These are phyloP conservation scores for Hyperoplus immaculatus DNA, from an alignment of 2,797 vertebrate genomes.

Conservation along the genomic window DNA sequence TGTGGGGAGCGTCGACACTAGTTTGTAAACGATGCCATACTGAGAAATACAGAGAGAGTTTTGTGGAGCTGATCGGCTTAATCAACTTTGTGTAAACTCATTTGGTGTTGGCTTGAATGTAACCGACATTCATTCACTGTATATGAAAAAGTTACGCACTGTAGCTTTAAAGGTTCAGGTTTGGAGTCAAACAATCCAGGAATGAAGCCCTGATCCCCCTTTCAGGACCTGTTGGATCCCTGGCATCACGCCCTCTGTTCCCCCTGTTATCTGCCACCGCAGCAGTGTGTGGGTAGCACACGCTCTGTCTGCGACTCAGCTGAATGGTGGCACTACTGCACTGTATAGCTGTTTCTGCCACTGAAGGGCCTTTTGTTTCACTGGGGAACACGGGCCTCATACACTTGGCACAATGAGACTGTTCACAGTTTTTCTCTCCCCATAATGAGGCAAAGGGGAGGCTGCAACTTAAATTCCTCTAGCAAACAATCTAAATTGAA, in stretches of 20 bases:
- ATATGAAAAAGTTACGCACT: too few relatives aligned
- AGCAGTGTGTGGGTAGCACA: slow-evolving; percentile 56
- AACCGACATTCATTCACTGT: too few relatives aligned
- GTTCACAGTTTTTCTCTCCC: slow-evolving; percentile 62
- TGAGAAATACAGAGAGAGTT: too few relatives aligned
- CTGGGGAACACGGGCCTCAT: slow-evolving; percentile 70
- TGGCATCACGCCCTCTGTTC: slow-evolving; percentile 13
- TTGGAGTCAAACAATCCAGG: slow-evolving; percentile 16
- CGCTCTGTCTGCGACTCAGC: slow-evolving; percentile 52
- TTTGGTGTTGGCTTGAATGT: too few relatives aligned
- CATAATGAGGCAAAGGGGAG: slow-evolving; percentile 34
- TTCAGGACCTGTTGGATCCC: slow-evolving; percentile 44
- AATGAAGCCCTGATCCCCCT: slow-evolving; percentile 1
- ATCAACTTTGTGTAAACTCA: too few relatives aligned
- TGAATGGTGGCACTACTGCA: slow-evolving; percentile 71
- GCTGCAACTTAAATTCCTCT: background rate
- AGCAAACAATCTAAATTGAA: slow-evolving; percentile 18
- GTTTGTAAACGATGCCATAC: too few relatives aligned
- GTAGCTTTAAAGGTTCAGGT: too few relatives aligned
- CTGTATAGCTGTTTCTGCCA: slow-evolving; percentile 54
- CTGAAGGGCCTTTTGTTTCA: slow-evolving; percentile 78
- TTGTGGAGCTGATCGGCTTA: too few relatives aligned
- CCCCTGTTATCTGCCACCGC: slow-evolving; percentile 57
- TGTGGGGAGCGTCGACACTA: too few relatives aligned
- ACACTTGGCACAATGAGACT: slow-evolving; percentile 74